Evolutionary conservation across 2,113 vertebrate species (phyloP), one percentile per base, ranked within the genome.

Genomic region (Hippocampus guttulatus): DNA sequence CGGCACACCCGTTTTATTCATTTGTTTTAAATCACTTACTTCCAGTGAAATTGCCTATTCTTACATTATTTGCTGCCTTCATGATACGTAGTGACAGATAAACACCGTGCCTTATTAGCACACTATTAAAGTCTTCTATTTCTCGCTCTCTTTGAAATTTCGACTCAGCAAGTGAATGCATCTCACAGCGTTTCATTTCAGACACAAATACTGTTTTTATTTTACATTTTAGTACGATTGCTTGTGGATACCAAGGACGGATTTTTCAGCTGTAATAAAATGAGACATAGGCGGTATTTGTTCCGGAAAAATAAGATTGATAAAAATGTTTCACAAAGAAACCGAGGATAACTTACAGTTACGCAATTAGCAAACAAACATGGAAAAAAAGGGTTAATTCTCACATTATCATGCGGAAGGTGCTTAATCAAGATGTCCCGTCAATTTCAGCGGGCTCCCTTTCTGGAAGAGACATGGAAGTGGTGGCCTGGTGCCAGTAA

Each of bases 401-500:
- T 51, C 6, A 27, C 40, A 47, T 60, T 41, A 70, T 57, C 25
- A 61, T 18, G 38, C 21, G 15, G 20, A 49, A 27, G 43, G 65
- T 43, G n/a, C 64, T 72, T 58, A 45, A 68, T 74, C 69, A 74
- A 68, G 45, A 64, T 47, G 66, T 60, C 9, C 7, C 63, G 9
- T 67, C 60, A 78, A 23, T 63, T 38, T 75, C 15, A 61, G 45
- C 61, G 60, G 67, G 45, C 67, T 20, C 33, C 20, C 66, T 23
- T 14, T 23, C 64, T 25, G 23, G 73, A 78, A 64, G 71, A 83
- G 83, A 85, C 84, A 79, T 77, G 83, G 85, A 92, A 91, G 88
- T 88, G 81, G 77, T 86, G 78, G 81, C 89, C 86, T 81, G 75
- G 76, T 85, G 83, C 84, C 80, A 69, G 85, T 84, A 84, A 85